A percentile compares a stretch with the other conserved stretches of the same genome.
Evolutionary conservation across 2,888 invertebrate species (phyloP).

Genomic region (Apodemia hepburni): DNA sequence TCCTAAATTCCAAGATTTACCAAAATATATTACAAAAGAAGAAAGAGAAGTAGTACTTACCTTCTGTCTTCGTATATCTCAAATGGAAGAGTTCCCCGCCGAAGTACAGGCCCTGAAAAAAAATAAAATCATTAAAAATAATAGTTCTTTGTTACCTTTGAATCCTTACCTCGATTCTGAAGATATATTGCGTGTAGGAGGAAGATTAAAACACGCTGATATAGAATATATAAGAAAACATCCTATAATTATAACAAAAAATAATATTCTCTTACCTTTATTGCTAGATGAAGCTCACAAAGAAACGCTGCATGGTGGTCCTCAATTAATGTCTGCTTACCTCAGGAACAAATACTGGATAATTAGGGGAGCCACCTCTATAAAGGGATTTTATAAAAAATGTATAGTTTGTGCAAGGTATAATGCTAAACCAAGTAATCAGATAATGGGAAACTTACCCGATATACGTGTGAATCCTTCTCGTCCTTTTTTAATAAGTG

Average conservation of each 20-base stretch:
- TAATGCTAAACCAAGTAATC: neutral
- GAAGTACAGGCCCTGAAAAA: neutral
- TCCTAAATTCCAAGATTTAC: too few relatives aligned
- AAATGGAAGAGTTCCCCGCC: neutral
- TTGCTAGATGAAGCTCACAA: too few relatives aligned
- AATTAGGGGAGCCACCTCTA: neutral
- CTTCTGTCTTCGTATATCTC: neutral
- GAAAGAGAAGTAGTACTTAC: neutral
- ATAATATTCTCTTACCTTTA: too few relatives aligned
- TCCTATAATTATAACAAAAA: too few relatives aligned
- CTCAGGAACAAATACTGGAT: too few relatives aligned
- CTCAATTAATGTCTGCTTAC: too few relatives aligned
- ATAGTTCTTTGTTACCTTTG: neutral
- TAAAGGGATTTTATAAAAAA: neutral
- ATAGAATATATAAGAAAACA: neutral
- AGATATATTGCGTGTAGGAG: neutral
- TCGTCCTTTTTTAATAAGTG: neutral
- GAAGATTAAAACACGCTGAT: neutral
- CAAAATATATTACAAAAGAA: neutral
- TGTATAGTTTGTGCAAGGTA: neutral
- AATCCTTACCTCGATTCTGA: neutral
- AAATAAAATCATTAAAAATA: neutral
- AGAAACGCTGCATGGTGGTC: neutral
- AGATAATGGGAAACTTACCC: neutral
- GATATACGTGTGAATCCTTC: neutral